Conservation (phyloP, 2,797 vertebrate genomes). For the Xenentodon cancila region DNA sequence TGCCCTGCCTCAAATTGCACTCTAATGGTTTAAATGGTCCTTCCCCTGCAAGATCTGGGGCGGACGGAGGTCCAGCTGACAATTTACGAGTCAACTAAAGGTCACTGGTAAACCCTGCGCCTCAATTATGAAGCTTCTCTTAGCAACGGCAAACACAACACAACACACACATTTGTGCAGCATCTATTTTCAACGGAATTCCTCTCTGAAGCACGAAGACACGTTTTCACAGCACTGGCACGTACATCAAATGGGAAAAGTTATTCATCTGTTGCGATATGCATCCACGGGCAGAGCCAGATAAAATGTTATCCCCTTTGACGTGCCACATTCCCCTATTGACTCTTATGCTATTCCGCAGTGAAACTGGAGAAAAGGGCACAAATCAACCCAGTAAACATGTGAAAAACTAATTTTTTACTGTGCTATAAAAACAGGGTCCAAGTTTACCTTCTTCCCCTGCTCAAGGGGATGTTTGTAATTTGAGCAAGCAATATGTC, state of each 20-base stretch:
- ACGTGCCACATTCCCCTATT: slow-evolving; percentile 48
- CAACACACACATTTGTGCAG: slow-evolving; percentile 46
- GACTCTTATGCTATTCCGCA: slow-evolving; percentile 55
- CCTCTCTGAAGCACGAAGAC: slow-evolving; percentile 37
- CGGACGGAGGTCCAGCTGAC: slow-evolving; percentile 58
- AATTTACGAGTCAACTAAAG: slow-evolving; percentile 70
- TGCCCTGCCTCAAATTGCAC: slow-evolving; percentile 74
- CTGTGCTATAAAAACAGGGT: slow-evolving; percentile 45
- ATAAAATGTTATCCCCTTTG: slow-evolving; percentile 67
- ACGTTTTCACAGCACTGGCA: slow-evolving; percentile 38
- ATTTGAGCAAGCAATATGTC: slow-evolving; percentile 58
- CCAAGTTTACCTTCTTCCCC: slow-evolving; percentile 41
- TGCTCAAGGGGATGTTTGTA: slow-evolving; percentile 45
- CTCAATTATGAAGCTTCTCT: slow-evolving; percentile 52
- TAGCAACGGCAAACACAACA: slow-evolving; percentile 65
- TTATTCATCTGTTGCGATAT: slow-evolving; percentile 66
- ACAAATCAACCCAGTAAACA: slow-evolving; percentile 44
- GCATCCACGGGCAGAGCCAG: slow-evolving; percentile 60
- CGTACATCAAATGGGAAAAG: slow-evolving; percentile 60
- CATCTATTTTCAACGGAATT: slow-evolving; percentile 51
- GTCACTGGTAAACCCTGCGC: slow-evolving; percentile 56
- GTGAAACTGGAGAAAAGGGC: slow-evolving; percentile 54
- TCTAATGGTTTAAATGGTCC: slow-evolving; percentile 76
- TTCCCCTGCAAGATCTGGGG: slow-evolving; percentile 57
- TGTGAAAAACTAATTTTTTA: slow-evolving; percentile 37